phyloP scores from a whole-genome alignment of 2,797 vertebrate species.

The Rallus crepitans region DNA sequence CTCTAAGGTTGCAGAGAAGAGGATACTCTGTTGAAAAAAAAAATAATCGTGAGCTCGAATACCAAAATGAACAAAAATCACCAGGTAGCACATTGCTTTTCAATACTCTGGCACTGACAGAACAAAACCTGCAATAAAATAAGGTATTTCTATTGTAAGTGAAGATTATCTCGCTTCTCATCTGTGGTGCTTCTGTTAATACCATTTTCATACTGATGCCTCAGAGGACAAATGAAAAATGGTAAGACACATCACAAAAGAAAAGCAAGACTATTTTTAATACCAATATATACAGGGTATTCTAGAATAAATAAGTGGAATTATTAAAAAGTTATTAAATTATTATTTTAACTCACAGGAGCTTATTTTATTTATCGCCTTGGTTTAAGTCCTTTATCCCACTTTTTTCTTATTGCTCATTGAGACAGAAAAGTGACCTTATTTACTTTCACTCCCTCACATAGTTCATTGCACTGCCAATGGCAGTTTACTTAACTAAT shows the following conservation, averaged over 20 bases:
- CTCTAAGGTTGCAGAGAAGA: neutral
- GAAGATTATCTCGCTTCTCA: neutral
- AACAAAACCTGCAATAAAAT: slow-evolving; percentile 6
- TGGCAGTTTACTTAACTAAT: neutral
- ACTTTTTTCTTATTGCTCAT: neutral
- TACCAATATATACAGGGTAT: neutral
- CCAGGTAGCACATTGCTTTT: neutral
- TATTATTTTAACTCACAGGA: neutral
- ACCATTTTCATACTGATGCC: neutral
- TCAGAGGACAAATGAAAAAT: neutral
- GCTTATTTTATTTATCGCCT: neutral
- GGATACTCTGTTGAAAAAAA: neutral
- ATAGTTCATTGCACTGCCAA: neutral
- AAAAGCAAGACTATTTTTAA: neutral
- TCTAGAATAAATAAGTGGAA: neutral
- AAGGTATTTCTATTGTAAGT: neutral
- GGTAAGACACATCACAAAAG: neutral
- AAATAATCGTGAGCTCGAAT: neutral
- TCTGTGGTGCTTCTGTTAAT: neutral
- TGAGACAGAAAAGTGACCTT: neutral
- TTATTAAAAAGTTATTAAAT: neutral
- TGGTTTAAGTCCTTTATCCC: neutral
- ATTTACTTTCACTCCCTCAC: neutral
- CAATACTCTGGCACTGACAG: neutral
- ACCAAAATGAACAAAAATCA: slow-evolving; percentile 25